Base-by-base conservation (phyloP, 2,888 invertebrate species). In the Lordiphosa fenestrarum region DNA sequence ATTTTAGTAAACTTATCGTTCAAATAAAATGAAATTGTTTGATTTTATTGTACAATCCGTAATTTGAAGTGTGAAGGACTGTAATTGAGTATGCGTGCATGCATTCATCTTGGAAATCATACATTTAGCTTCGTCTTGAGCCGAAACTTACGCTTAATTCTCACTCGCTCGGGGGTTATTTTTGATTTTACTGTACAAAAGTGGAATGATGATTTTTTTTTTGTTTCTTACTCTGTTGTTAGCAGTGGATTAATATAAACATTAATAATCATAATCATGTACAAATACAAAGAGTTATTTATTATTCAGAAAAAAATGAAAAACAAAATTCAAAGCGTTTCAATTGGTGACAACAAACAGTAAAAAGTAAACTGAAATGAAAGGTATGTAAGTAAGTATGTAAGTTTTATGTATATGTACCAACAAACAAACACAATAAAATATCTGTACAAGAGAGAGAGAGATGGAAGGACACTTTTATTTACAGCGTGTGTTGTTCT, bases 171-270 rank as follows among this genome's bases (percentile, higher is more conserved):
- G 50, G 63, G 59, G 56, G 25, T 4, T 19, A 6, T 25, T 30
- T 30, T 9, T 30, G 0, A 40, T 50, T 53, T 52, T 71, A 72
- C 81, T 76, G 81, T 76, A 81, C 81, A 81, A 77, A 70, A 66
- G 70, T 70, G 68, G 47, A 38, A 68, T 72, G 67, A 74, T 78
- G 75, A 72, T 68, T 25, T 23, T 7, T 30, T 56, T 50, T 42
- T 19, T 3, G 19, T 19, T 19, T 54, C 67, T 66, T 71, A 74
- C 81, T 76, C 68, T 33, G 57, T 58, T 73, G 74, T 80, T 72
- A 75, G 76, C 69, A 83, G 71, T 83, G 63, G 70, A 71, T 77
- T 73, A 72, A 69, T 80, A 77, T 83, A 81, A 84, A 84, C 75
- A 75, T 82, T 77, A 78, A 82, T 75, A 82, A 82, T 78, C 61